These are phyloP conservation scores for Poeciliopsis turrubarensis DNA, from an alignment of 2,113 vertebrate species.

Conservation along the genomic window DNA sequence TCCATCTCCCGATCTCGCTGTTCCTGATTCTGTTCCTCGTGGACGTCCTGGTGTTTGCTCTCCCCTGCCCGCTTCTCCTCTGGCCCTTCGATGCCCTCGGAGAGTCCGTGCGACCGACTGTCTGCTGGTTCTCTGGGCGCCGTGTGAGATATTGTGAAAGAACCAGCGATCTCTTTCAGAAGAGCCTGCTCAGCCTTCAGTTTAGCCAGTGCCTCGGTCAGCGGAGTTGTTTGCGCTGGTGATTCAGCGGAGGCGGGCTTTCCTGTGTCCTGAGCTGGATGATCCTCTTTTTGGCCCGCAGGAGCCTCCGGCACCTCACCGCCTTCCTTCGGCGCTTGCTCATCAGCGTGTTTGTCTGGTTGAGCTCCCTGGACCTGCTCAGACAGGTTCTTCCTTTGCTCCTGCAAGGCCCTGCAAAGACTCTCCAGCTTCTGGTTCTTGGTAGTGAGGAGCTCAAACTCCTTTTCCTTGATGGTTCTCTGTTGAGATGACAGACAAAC, in stretches of 20 bases:
- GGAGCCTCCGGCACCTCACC: slow-evolving; percentile 18
- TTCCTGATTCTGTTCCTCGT: slow-evolving; percentile 33
- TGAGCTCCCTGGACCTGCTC: slow-evolving; percentile 85
- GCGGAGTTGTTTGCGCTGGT: neutral
- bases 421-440: slow-evolving; percentile 96
- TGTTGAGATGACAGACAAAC: slow-evolving; percentile 20
- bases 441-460: slow-evolving; percentile 88
- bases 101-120: slow-evolving; percentile 49
- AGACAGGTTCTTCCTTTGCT: slow-evolving; percentile 89
- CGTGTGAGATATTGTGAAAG: slow-evolving; percentile 82
- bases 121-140: slow-evolving; percentile 33
- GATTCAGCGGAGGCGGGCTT: neutral
- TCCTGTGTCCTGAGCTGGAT: neutral
- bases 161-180: slow-evolving; percentile 81
- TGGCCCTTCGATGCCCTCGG: slow-evolving; percentile 28
- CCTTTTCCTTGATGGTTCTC: slow-evolving; percentile 86
- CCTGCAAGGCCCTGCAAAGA: slow-evolving; percentile 94
- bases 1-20: slow-evolving; percentile 69
- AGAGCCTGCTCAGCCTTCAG: slow-evolving; percentile 71
- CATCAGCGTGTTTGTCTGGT: slow-evolving; percentile 4
- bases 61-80: slow-evolving; percentile 43
- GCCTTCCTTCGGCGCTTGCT: slow-evolving; percentile 39
- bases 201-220: slow-evolving; percentile 61
- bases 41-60: slow-evolving; percentile 17
- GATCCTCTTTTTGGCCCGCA: slow-evolving; percentile 11